Percentiles rank a stretch among this genome's conserved stretches.
These are phyloP conservation scores for Acanthosepion pharaonis DNA, from an alignment of 2,888 invertebrate genomes.

Conservation along the genomic window DNA sequence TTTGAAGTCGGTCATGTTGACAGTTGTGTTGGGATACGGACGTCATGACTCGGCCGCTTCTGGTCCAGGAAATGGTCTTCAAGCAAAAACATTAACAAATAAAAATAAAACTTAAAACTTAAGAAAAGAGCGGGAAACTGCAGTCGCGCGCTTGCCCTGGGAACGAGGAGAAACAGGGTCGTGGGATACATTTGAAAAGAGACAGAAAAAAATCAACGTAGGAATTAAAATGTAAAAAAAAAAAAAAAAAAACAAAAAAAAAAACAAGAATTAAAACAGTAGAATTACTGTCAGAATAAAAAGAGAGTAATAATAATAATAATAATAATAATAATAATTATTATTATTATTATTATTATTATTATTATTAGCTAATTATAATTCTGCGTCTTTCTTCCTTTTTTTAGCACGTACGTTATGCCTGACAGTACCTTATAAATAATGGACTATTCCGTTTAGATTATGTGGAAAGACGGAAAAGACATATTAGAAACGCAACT, in stretches of 20 bases:
- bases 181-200: background rate
- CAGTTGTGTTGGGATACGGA: background rate
- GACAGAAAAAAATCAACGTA: background rate
- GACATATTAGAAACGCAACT: no score
- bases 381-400: no score
- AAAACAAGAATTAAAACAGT: no score
- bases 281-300: no score
- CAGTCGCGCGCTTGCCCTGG: background rate
- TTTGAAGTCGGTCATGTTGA: constrained; percentile 2
- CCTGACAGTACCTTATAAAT: no score
- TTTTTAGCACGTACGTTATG: no score
- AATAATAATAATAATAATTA: no score
- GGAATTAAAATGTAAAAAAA: background rate
- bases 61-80: background rate
- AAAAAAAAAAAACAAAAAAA: background rate
- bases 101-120: background rate
- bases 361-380: no score
- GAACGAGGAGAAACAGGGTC: background rate
- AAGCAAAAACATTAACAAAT: background rate
- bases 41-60: background rate
- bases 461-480: no score
- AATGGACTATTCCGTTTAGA: no score
- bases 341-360: no score
- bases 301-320: no score
- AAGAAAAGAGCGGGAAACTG: background rate